Conservation (phyloP, 2,797 vertebrate genomes). For the Gallinago stenura region DNA sequence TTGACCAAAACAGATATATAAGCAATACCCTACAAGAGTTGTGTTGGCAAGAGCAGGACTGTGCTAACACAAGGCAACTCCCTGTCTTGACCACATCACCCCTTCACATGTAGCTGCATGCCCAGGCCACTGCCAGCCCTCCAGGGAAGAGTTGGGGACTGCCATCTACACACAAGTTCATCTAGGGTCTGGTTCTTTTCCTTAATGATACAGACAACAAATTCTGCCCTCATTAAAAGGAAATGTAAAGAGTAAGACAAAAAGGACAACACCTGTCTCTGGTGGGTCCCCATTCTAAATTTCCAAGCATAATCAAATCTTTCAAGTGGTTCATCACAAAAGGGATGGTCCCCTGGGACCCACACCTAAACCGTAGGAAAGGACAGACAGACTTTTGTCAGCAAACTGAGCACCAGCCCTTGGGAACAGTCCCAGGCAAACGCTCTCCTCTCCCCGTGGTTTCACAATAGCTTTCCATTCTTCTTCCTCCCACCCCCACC, state of each 20-base stretch:
- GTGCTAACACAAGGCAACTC: neutral
- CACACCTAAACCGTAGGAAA: neutral
- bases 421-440: neutral
- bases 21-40: neutral
- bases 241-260: neutral
- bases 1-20: neutral
- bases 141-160: neutral
- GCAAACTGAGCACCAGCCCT: neutral
- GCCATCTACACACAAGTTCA: accelerated
- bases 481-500: neutral
- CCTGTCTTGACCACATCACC: neutral
- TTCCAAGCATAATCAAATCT: neutral
- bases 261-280: neutral
- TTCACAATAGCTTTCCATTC: neutral
- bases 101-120: accelerated
- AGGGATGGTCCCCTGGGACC: too few relatives aligned
- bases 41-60: neutral
- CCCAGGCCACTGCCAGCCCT: neutral
- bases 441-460: neutral
- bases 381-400: neutral
- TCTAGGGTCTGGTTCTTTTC: neutral
- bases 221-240: neutral
- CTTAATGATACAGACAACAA: neutral
- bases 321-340: neutral
- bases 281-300: neutral